Percentiles rank a stretch among this genome's conserved stretches.
phyloP scores from a whole-genome alignment of 2,888 invertebrate genomes.

The Adineta ricciae region DNA sequence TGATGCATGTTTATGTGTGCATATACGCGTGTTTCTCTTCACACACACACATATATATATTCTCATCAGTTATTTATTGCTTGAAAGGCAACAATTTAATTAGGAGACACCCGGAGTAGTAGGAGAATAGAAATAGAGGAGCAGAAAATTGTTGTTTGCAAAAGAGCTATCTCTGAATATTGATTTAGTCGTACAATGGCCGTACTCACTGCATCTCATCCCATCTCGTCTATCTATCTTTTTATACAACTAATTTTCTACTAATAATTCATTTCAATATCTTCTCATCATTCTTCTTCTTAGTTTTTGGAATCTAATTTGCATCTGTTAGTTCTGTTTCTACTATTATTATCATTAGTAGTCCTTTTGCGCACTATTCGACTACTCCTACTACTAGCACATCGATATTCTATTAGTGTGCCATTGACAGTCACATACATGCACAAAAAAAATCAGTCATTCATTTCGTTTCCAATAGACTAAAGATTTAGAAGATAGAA shows the following conservation, averaged over 20 bases:
- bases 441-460: neutral
- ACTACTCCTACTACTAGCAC: neutral
- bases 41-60: neutral
- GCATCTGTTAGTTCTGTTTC: neutral
- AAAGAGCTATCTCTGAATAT: neutral
- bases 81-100: constrained; percentile 13
- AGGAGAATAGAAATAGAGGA: neutral
- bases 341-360: neutral
- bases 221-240: neutral
- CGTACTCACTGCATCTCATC: neutral
- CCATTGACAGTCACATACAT: neutral
- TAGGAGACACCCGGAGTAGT: neutral
- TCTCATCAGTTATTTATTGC: constrained; percentile 4
- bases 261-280: constrained; percentile 1
- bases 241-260: neutral
- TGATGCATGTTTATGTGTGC: neutral
- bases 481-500: neutral
- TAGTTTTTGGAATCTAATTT: neutral
- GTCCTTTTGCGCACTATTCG: neutral
- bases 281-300: neutral
- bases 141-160: neutral
- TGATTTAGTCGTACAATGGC: neutral
- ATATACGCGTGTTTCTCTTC: neutral
- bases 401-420: constrained; percentile 6
- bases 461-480: neutral